Evolutionary conservation across 2,888 invertebrate genomes (phyloP), one percentile per base, ranked within the genome.

Genomic region (Nomada ferruginata): DNA sequence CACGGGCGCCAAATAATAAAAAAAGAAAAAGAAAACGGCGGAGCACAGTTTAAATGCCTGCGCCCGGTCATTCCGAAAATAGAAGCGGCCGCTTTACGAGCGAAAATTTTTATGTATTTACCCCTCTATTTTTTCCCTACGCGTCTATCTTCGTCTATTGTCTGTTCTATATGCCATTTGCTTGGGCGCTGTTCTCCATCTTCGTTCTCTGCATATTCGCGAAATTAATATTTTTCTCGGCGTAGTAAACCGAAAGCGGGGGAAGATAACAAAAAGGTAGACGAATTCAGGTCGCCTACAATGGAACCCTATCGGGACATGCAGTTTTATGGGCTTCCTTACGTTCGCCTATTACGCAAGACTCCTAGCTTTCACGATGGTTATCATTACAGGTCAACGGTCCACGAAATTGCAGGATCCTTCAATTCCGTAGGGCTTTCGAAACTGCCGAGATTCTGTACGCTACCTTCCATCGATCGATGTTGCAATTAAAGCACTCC

Each of bases 331-430:
- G 76, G 53, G 36, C 76, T 82, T 81, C 82, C 82, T 82, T 83
- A 74, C 83, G 82, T 74, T 83, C 79, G 60, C 73, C 77, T 83
- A 86, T 85, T 85, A 85, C 84, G 84, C 72, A 82, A 77, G 78
- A 72, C 79, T 77, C 63, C 76, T 66, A 74, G 59, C 80, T 88
- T 92, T 91, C 91, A 91, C 89, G 92, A 92, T 90, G 86, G 91
- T 89, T 90, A 90, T 91, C 90, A 91, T 92, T 88, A 91, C 89
- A 91, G 90, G 87, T 89, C 92, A 92, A 91, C 90, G 92, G 88
- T 92, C 91, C 92, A 91, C 92, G 90, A 92, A 93, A 93, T 92
- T 91, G 88, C 92, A 85, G 81, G 85, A 80, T 84, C 86, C 81
- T 82, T 83, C 85, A 81, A 85, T 83, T 82, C 71, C 82, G 84